Conservation (phyloP, 2,888 invertebrate genomes). For the Melieria crassipennis region DNA sequence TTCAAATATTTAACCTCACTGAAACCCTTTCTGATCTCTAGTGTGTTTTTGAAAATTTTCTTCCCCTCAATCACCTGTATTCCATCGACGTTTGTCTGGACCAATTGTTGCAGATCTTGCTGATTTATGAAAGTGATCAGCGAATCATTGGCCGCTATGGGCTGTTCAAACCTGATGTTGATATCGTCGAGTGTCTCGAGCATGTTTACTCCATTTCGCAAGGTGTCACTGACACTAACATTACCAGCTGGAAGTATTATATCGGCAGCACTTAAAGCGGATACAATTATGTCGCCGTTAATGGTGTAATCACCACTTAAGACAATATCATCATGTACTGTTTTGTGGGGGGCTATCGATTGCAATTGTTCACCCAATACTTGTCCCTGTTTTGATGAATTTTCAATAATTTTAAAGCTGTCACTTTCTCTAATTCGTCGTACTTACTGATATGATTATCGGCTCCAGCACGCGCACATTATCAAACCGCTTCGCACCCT, state of each 20-base stretch:
- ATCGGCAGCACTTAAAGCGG: constrained; percentile 60
- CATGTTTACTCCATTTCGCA: constrained; percentile 49
- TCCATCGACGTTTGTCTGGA: constrained; percentile 62
- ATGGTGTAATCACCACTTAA: constrained; percentile 66
- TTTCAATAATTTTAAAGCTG: not conserved
- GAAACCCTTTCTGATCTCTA: constrained; percentile 65
- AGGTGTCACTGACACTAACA: constrained; percentile 38
- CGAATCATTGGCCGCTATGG: constrained; percentile 59
- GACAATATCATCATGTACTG: constrained; percentile 64
- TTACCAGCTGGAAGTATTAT: constrained; percentile 47
- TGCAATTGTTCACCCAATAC: constrained; percentile 65
- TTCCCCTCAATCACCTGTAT: constrained; percentile 66
- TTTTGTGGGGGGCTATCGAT: constrained; percentile 66
- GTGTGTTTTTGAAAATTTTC: constrained; percentile 65
- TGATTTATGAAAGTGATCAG: constrained; percentile 66
- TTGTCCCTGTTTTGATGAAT: constrained; percentile 58
- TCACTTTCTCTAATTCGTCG: not conserved
- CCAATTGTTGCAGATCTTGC: constrained; percentile 63
- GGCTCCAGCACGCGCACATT: constrained; percentile 65
- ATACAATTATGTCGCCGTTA: constrained; percentile 66
- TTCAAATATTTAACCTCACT: constrained; percentile 65
- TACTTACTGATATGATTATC: constrained; percentile 60
- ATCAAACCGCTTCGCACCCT: constrained; percentile 65
- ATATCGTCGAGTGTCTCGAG: constrained; percentile 50
- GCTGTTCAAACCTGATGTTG: constrained; percentile 52